Base-by-base conservation (phyloP, 2,797 vertebrate species). In the Gephyroberyx darwinii region DNA sequence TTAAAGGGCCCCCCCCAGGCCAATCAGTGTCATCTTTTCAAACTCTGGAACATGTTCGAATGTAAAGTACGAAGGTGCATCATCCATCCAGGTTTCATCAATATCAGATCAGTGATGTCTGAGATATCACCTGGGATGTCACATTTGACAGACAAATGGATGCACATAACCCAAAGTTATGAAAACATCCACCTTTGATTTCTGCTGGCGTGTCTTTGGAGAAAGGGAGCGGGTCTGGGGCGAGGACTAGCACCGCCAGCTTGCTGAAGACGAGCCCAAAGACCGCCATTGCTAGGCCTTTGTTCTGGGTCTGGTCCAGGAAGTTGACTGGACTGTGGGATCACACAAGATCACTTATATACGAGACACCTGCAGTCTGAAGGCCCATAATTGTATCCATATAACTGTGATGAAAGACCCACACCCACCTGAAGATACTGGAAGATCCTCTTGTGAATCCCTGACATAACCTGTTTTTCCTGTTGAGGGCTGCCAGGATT, bases 251-350 rank as follows among this genome's bases (percentile, higher is more conserved):
- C 69, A 94, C 71, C 0, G 95, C 92, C 52, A 98, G 86, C 14
- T 95, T 95, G 55, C 96, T 97, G 93, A 98, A 96, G 59, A 99
- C 82, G 48, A 97, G 90, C 6, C 93, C 93, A 0, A 96, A 96
- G 9, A 96, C 92, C 0, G 96, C 95, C 26, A 94, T 91, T 1
- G 93, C 91, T 60, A 96, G 84, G 1, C 89, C 91, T 65, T 92
- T 93, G 61, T 93, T 88, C 69, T 93, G 93, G 30, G 94, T 94
- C 84, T 93, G 94, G 63, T 96, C 94, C 87, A 96, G 82, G 86
- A 98, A 95, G 78, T 96, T 95, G 60, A 90, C 90, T 0, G 97
- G 96, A 86, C 98, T 99, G 90, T 37, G 55, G 68, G 2, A 71
- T 33, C 56, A 61, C 0, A 57, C 22, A 74, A 1, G 20, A 26